Conservation (phyloP, 2,113 vertebrate genomes). For the Cynoglossus semilaevis region DNA sequence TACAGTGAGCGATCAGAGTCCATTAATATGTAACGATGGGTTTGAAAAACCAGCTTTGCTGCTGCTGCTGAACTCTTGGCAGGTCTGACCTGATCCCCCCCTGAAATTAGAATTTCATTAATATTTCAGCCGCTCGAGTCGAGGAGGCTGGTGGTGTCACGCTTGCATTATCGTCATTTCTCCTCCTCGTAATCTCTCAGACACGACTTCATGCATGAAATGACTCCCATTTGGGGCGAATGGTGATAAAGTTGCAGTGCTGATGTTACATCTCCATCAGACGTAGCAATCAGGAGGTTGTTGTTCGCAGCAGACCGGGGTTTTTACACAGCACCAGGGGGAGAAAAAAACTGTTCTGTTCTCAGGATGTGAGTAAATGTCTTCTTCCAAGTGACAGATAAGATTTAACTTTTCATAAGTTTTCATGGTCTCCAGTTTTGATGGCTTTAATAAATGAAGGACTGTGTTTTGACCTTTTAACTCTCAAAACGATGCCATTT, state of each 20-base stretch:
- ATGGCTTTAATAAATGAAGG: too few relatives aligned
- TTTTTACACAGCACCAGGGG: constrained; percentile 12
- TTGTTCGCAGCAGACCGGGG: constrained; percentile 18
- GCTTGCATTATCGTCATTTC: constrained; percentile 45
- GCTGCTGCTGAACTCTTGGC: too few relatives aligned
- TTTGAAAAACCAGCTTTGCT: too few relatives aligned
- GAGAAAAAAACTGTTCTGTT: too few relatives aligned
- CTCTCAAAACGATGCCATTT: too few relatives aligned
- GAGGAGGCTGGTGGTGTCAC: constrained; percentile 21
- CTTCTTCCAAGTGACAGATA: too few relatives aligned
- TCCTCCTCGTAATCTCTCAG: constrained; percentile 17
- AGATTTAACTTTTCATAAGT: too few relatives aligned
- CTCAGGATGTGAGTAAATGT: too few relatives aligned
- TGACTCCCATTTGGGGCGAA: constrained; percentile 24
- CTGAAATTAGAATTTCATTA: constrained; percentile 57
- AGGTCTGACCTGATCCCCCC: not conserved
- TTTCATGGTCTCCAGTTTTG: too few relatives aligned
- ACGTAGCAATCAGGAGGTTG: constrained; percentile 16
- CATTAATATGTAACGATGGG: too few relatives aligned
- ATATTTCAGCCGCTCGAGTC: constrained; percentile 49
- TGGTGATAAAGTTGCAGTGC: constrained; percentile 10
- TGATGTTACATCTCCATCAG: constrained; percentile 29
- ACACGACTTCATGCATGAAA: constrained; percentile 32
- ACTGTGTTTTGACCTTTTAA: too few relatives aligned
- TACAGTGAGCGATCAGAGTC: too few relatives aligned